Conservation (phyloP, 2,113 vertebrate species). For the Pogona vitticeps region DNA sequence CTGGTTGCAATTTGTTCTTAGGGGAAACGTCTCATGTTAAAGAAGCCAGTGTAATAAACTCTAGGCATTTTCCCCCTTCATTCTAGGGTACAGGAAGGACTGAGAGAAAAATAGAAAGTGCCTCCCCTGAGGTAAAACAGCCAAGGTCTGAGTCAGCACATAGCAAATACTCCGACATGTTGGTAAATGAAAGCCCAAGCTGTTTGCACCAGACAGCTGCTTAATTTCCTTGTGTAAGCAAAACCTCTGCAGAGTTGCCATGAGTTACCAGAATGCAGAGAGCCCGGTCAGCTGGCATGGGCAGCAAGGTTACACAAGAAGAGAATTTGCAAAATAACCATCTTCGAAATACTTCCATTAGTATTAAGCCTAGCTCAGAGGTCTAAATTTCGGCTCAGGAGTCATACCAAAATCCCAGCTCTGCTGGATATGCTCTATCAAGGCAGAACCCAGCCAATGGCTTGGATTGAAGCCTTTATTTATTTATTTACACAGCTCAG, state of each 20-base stretch:
- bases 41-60: background rate
- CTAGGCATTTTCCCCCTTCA: constrained; percentile 2
- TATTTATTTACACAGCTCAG: no score
- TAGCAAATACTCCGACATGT: background rate
- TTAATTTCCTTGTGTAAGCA: constrained; percentile 41
- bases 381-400: background rate
- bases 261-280: constrained; percentile 52
- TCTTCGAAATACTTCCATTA: constrained; percentile 46
- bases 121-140: background rate
- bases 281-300: constrained; percentile 27
- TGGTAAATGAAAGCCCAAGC: constrained; percentile 35
- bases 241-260: constrained; percentile 41
- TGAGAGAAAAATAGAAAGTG: background rate
- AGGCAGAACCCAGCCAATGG: background rate
- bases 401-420: background rate
- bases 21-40: background rate
- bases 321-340: constrained; percentile 43
- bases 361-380: background rate
- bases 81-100: background rate
- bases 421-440: background rate
- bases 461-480: background rate
- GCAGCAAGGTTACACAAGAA: constrained; percentile 36
- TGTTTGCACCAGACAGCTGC: constrained; percentile 19
- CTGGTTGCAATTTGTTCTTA: background rate
- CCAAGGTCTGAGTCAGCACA: constrained; percentile 5